Evolutionary conservation across 2,888 invertebrate species (phyloP).

Genomic region (Melanostoma scalare): DNA sequence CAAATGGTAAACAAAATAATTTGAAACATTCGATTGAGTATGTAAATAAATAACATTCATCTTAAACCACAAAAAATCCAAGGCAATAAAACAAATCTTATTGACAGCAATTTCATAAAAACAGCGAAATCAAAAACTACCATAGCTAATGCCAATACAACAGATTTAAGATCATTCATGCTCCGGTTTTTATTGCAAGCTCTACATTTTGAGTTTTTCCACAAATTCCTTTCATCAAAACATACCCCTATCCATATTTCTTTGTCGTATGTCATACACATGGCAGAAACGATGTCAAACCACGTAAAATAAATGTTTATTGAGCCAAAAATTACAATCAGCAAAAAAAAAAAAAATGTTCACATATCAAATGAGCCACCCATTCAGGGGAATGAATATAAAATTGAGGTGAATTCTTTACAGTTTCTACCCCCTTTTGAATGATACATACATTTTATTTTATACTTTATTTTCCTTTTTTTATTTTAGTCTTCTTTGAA

Average conservation of each 20-base stretch:
- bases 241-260: background rate
- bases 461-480: conserved; percentile 13
- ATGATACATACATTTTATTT: background rate
- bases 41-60: too few species aligned
- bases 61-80: background rate
- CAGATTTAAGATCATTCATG: conserved; percentile 51
- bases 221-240: conserved; percentile 33
- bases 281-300: conserved; percentile 40
- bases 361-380: conserved; percentile 36
- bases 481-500: conserved; percentile 44
- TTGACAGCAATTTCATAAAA: conserved; percentile 31
- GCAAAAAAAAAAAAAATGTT: conserved; percentile 60
- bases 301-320: conserved; percentile 69
- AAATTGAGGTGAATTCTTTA: conserved; percentile 25
- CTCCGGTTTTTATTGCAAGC: conserved; percentile 64
- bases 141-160: conserved; percentile 44
- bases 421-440: background rate
- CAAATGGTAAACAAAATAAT: too few species aligned
- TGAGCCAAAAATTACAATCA: conserved; percentile 55
- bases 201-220: conserved; percentile 41
- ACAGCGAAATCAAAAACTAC: conserved; percentile 2
- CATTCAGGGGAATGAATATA: conserved; percentile 44
- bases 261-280: background rate
- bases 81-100: conserved; percentile 49
- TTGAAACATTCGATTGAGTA: too few species aligned